phyloP scores from a whole-genome alignment of 2,113 vertebrate species.

The Hemiscyllium ocellatum region DNA sequence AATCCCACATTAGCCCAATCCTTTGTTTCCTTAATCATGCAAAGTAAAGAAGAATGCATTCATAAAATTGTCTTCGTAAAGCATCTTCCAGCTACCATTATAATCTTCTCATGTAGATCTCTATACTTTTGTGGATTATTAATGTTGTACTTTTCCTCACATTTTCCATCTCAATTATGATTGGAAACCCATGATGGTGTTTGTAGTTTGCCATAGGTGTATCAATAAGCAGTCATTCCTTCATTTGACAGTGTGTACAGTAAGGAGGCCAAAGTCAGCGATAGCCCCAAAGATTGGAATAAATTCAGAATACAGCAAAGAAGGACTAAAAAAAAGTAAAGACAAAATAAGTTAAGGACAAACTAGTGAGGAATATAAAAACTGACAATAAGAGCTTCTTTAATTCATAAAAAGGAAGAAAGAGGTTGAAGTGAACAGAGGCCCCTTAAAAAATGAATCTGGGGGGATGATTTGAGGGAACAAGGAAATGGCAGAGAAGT shows the following conservation, averaged over 20 bases:
- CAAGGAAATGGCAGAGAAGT: too few relatives aligned
- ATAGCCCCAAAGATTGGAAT: too few relatives aligned
- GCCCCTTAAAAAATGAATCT: too few relatives aligned
- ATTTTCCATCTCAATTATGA: background rate
- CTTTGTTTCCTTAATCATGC: background rate
- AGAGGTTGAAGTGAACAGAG: too few relatives aligned
- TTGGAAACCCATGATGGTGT: background rate
- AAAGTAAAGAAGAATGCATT: background rate
- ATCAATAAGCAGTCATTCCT: background rate
- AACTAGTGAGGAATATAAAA: too few relatives aligned
- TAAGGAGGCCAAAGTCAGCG: too few relatives aligned
- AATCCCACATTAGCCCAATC: background rate
- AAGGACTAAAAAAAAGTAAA: too few relatives aligned
- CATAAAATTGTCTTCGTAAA: background rate
- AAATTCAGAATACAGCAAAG: too few relatives aligned
- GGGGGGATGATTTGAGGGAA: too few relatives aligned
- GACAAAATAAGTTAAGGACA: too few relatives aligned
- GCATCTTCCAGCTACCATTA: background rate
- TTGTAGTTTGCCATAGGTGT: background rate
- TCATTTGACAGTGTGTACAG: background rate
- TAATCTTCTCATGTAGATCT: background rate
- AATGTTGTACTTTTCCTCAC: background rate
- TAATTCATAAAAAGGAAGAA: too few relatives aligned
- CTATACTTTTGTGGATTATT: background rate
- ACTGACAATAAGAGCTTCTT: too few relatives aligned